Evolutionary conservation across 1,140 invertebrate genomes (phyloP).

Genomic region (Odontomachus brunneus): DNA sequence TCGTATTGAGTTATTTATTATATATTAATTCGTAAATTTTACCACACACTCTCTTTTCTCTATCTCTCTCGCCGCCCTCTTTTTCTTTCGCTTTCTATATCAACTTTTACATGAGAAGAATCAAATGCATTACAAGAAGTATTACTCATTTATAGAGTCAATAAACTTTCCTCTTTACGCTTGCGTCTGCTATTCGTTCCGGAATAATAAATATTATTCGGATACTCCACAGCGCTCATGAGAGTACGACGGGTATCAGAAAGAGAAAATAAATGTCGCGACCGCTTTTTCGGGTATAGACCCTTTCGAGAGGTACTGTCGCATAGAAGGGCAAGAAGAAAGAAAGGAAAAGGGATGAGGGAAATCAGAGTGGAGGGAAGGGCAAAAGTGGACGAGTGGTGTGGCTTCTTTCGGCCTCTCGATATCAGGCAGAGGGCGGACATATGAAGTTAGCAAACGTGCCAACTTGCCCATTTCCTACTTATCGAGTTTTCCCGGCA

Average conservation of each 20-base stretch:
- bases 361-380: constrained; percentile 32
- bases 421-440: constrained; percentile 69
- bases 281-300: background rate
- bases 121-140: background rate
- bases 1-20: background rate
- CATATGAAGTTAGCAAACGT: constrained; percentile 78
- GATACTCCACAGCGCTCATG: constrained; percentile 37
- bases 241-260: constrained; percentile 11
- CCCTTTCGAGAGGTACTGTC: constrained; percentile 15
- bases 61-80: no score
- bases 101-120: background rate
- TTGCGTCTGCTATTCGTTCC: constrained; percentile 15
- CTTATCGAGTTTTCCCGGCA: constrained; percentile 77
- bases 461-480: constrained; percentile 79
- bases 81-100: no score
- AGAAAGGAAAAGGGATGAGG: background rate
- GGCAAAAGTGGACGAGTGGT: constrained; percentile 29
- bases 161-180: background rate
- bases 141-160: background rate
- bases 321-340: background rate
- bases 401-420: constrained; percentile 60
- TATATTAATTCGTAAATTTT: constrained; percentile 1
- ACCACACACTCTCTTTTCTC: background rate
- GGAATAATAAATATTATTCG: constrained; percentile 10
- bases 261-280: constrained; percentile 46